Evolutionary conservation across 2,113 vertebrate species (phyloP).

Genomic region (Psittacula cyanocephala): DNA sequence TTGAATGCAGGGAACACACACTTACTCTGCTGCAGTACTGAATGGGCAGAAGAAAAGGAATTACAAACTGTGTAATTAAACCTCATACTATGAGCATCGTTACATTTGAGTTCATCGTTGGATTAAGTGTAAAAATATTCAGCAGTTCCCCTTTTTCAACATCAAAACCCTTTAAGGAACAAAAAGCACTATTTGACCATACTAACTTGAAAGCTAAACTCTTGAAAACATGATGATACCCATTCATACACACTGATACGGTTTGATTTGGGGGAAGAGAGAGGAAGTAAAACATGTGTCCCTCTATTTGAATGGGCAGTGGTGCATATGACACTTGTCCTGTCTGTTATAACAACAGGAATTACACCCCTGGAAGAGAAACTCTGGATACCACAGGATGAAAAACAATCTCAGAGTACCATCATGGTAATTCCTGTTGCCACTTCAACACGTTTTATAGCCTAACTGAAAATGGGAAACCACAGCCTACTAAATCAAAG

Average conservation of each 20-base stretch:
- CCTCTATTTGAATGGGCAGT: neutral
- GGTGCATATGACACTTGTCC: neutral
- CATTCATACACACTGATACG: fast-evolving
- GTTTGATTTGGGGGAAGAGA: neutral
- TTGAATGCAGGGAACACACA: fast-evolving
- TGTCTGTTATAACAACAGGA: neutral
- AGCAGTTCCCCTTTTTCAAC: neutral
- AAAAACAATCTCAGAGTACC: neutral
- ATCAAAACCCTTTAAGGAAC: neutral
- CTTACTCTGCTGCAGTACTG: neutral
- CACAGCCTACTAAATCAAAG: neutral
- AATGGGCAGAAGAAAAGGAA: neutral
- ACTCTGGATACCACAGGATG: neutral
- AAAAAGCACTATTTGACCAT: neutral
- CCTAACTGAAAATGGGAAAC: neutral
- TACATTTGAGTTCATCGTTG: neutral
- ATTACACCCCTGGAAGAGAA: neutral
- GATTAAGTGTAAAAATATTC: neutral
- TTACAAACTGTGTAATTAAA: neutral
- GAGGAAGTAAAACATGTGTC: fast-evolving
- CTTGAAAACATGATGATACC: fast-evolving
- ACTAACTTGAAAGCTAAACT: neutral
- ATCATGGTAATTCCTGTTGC: neutral
- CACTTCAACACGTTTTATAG: neutral
- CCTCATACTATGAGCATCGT: neutral